Evolutionary conservation across 2,888 invertebrate species (phyloP), one percentile per base, ranked within the genome.

Genomic region (Syrphus vitripennis): DNA sequence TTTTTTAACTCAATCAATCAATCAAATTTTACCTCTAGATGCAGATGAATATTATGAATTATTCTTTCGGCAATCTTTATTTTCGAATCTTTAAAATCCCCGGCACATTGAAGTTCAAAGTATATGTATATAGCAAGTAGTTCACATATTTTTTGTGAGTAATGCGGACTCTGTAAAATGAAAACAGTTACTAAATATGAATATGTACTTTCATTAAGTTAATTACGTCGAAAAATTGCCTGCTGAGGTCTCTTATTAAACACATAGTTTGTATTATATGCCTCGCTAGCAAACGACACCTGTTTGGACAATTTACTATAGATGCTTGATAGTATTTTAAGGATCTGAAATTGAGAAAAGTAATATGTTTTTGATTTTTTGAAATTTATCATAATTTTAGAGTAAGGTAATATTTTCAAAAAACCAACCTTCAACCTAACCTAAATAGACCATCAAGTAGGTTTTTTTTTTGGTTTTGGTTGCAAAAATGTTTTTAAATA

Each of bases 61-160:
- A 86, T 82, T 26, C 82, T 59, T 42, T 86, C 82, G 3, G 82
- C 86, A 40, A 82, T 78, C 3, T 21, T 31, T 4, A 42, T 34
- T 12, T 82, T 82, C 0, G 86, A 82, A 14, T 72, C 72, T 0
- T 29, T 59, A 14, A 57, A 77, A 5, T 31, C 69, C 2, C 45
- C 31, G 0, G 82, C 82, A 24, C 55, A 61, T 10, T 55, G 37
- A 2, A 86, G n/a, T 55, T 86, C 86, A 6, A 82, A 50, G 5
- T 48, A 63, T 3, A 55, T 74, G 12, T 86, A 86, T 3, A 86
- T 61, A 3, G 63, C 72, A 1, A 86, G 42, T 0, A 86, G 48
- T 57, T 86, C 82, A 21, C 57, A 45, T 1, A 86, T 42, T 63
- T 82, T 82, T 40, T 86, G 77, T 12, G 69, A 12, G 5, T 78